Base-by-base conservation (phyloP, 2,888 invertebrate genomes). In the Ophion ellenae region DNA sequence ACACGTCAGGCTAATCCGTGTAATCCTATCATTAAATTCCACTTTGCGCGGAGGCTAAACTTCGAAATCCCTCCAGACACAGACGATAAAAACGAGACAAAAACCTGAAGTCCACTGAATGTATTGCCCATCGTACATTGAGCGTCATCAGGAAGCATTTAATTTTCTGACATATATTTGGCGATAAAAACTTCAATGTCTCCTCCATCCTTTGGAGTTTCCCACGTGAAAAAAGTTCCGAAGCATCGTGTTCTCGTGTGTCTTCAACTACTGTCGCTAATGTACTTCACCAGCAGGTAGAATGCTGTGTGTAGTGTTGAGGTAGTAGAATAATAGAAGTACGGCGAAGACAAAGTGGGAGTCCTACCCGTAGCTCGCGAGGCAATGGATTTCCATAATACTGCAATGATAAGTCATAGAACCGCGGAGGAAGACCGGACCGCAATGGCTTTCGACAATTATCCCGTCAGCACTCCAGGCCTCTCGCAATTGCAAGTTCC, bases 351-450 rank as follows among this genome's bases (percentile, higher is more conserved):
- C 61, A 47, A 67, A 78, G 67, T 73, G 53, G 69, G 67, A 81
- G 74, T 63, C 57, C 32, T 74, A 40, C 74, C 47, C 80, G 71
- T 75, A 67, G 59, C 64, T 67, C 9, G 67, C 40, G 53, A 61
- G 40, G 71, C 81, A 73, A 78, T 61, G 79, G 79, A 89, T 90
- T 88, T 89, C 87, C 88, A 89, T 90, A 89, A 89, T 89, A 81
- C 84, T 71, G 71, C 86, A 88, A 89, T 87, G 89, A 90, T 89
- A 88, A 89, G 83, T 90, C 85, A 77, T 83, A 84, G 88, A 89
- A 89, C 89, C 84, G 87, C 87, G 36, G 45, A 88, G 88, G 89
- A 90, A 90, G 88, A 87, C 86, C 45, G 59, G 24, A 47, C 24
- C 24, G 69, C 87, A 80, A 85, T 83, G 80, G 86, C 85, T 64